Evolutionary conservation across 1,140 invertebrate genomes (phyloP), one percentile per base, ranked within the genome.

Genomic region (Hypsibius dujardini): DNA sequence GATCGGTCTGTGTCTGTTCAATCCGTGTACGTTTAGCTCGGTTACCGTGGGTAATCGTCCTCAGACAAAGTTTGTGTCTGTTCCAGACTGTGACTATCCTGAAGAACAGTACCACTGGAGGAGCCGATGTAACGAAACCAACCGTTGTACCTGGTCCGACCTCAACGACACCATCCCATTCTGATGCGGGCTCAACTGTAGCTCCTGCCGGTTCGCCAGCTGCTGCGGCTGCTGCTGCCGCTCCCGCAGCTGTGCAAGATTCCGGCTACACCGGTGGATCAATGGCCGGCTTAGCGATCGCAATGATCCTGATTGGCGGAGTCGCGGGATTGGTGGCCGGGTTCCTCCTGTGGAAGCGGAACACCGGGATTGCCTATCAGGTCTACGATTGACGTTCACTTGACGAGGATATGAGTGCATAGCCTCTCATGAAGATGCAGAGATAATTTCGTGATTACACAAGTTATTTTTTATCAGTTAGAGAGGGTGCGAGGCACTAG

Each of bases 231-330:
- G 3, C 62, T 7, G 28, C 28, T 3, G 45, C 62, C 62, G 62
- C 62, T 42, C 42, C 62, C 3, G 28, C 28, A 28, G 62, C 7
- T 7, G 50, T 67, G 12, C 12, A 67, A 67, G 62, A 67, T 7
- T 28, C 28, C 28, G 62, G 62, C 12, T 67, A 67, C 62, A 15
- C 62, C 12, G 42, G 62, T 45, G 79, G 79, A 14, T 78, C 79
- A 40, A 78, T 80, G 75, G 79, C 79, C 7, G 79, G 79, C 1
- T 72, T 80, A 1, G 79, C 77, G 14, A 76, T 80, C 62, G 78
- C 79, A 45, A 80, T 80, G 79, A 78, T 78, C 47, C 76, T 80
- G 69, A 72, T 80, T n/a, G 79, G 79, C 2, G 75, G 77, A 1
- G 76, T 77, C 62, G 72, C 79, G 12, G 79, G 79, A 46, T 75